phyloP scores from a whole-genome alignment of 2,888 invertebrate genomes.

The Zhengitettix transpicula region DNA sequence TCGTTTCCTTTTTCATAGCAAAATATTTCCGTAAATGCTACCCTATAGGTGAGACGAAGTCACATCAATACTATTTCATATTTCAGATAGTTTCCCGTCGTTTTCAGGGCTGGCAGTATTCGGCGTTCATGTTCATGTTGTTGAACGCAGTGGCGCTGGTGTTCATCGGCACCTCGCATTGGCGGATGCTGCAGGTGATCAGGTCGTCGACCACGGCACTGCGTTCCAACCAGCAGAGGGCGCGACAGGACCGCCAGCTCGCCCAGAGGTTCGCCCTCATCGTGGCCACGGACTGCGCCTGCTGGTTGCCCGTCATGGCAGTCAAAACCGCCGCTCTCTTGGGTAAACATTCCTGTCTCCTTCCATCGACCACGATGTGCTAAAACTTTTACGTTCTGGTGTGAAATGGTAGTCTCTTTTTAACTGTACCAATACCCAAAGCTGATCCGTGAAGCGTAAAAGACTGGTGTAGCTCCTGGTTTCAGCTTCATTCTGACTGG shows the following conservation, averaged over 20 bases:
- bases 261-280: slow-evolving; percentile 41
- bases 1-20: no score
- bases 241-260: slow-evolving; percentile 35
- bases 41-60: no score
- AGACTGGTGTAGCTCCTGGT: no score
- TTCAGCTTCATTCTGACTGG: no score
- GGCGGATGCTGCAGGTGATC: slow-evolving; percentile 38
- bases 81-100: background rate
- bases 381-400: no score
- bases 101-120: slow-evolving; percentile 40
- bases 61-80: no score
- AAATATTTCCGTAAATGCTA: no score
- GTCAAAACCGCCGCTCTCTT: slow-evolving; percentile 37
- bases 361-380: no score
- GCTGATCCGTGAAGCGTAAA: no score
- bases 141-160: slow-evolving; percentile 35
- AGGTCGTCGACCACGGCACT: slow-evolving; percentile 37
- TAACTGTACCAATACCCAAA: no score
- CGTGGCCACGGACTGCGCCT: slow-evolving; percentile 39
- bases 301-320: slow-evolving; percentile 41
- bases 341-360: slow-evolving; percentile 23
- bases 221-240: slow-evolving; percentile 35
- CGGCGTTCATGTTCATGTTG: slow-evolving; percentile 36
- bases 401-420: no score
- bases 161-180: slow-evolving; percentile 38